Evolutionary conservation across 2,797 vertebrate species (phyloP), one percentile per base, ranked within the genome.

Genomic region (Paratrypauchen microcephalus): DNA sequence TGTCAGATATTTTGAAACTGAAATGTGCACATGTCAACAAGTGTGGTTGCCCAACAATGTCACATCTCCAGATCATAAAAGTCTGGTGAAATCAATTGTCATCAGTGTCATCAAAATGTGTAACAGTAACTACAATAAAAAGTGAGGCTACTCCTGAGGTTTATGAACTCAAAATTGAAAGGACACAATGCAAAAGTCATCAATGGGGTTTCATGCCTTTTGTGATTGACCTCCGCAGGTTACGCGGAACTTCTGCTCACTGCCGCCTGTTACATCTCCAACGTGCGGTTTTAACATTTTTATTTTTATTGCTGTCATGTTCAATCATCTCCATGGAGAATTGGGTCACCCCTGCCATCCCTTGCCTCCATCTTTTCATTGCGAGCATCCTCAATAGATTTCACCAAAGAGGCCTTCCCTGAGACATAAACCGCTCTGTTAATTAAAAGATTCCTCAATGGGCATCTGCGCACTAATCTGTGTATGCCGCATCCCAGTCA

Each of bases 361-460:
- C 24, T 2, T 69, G 68, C 66, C 70, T 81, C 64, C 73, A 67
- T 77, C 72, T 66, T 76, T 74, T 87, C 73, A 73, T 61, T 77
- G 72, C 1, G 0, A 57, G 47, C 69, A 45, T 39, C 73, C 59
- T 7, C 77, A 24, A 0, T 69, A 26, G 45, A 32, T 19, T 67
- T 64, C 77, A 81, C 73, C 80, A 79, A 64, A 86, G 69, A 79
- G 80, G 79, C 83, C 80, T 69, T 81, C 71, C 30, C 78, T 65
- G 75, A 85, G 84, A 90, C 76, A 69, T 83, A 85, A 89, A 87
- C 75, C 80, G 70, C 65, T 76, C 72, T 78, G 82, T 88, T 91
- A 89, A 92, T 91, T 86, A 91, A 89, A 88, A 83, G 77, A 89
- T 86, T 89, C 85, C 88, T 89, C 86, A 85, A 67, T 80, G 77